Evolutionary conservation across 2,888 invertebrate species (phyloP).

Genomic region (Microctonus aethiopoides): DNA sequence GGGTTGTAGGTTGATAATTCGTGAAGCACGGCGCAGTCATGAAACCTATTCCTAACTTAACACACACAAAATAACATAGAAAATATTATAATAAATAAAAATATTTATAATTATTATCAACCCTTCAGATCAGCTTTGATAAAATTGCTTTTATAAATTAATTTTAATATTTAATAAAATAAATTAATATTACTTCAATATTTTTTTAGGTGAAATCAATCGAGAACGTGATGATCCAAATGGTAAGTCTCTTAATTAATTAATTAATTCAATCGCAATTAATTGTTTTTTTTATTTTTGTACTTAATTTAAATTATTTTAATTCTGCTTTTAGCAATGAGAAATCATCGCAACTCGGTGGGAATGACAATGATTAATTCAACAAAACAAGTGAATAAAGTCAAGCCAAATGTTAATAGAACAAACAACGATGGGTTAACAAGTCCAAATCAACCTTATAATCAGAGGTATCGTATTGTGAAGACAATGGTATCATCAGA

Average conservation of each 20-base stretch:
- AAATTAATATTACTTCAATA: conserved; percentile 44
- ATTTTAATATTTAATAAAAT: conserved; percentile 16
- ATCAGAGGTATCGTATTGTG: conserved; percentile 69
- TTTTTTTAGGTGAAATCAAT: conserved; percentile 67
- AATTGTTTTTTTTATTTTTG: not conserved
- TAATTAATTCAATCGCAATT: not conserved
- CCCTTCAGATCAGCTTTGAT: too few relatives aligned
- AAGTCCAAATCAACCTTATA: conserved; percentile 75
- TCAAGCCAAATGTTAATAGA: conserved; percentile 87
- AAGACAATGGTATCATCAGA: not conserved
- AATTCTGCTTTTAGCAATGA: conserved; percentile 77
- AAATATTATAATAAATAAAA: conserved; percentile 51
- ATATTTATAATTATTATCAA: too few relatives aligned
- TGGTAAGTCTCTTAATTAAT: too few relatives aligned
- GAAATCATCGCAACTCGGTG: conserved; percentile 81
- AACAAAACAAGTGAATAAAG: conserved; percentile 88
- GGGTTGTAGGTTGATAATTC: conserved; percentile 51
- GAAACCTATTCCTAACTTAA: not conserved
- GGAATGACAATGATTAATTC: conserved; percentile 79
- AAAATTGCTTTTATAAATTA: conserved; percentile 40
- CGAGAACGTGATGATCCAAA: conserved; percentile 68
- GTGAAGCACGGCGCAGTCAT: conserved; percentile 52
- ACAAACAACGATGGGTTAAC: conserved; percentile 79
- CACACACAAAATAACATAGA: conserved; percentile 19
- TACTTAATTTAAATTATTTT: not conserved